Conservation (phyloP, 2,113 vertebrate genomes). For the Cinclus cinclus region DNA sequence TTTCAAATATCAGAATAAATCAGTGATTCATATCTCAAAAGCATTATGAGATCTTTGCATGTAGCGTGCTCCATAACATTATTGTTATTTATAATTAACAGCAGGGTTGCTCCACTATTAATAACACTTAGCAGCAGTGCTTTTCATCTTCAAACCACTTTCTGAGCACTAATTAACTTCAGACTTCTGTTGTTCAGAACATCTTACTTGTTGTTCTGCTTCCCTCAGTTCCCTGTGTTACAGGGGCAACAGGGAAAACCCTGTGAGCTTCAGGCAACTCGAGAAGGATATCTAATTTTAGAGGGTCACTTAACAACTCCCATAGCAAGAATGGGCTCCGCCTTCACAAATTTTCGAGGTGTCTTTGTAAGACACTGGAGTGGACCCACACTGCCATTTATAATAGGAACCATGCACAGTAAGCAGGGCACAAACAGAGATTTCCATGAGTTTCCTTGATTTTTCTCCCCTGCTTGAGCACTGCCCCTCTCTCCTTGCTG, state of each 20-base stretch:
- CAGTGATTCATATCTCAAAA: constrained; percentile 41
- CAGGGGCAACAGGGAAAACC: not conserved
- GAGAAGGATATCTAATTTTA: not conserved
- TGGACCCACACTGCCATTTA: not conserved
- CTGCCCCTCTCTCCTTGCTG: not conserved
- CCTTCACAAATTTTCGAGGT: not conserved
- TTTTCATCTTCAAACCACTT: constrained; percentile 62
- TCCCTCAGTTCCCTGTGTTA: not conserved
- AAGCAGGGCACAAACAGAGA: not conserved
- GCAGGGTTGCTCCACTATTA: constrained; percentile 49
- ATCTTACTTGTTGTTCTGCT: not conserved
- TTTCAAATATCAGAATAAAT: constrained; percentile 31
- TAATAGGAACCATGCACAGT: not conserved
- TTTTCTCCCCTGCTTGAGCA: not conserved
- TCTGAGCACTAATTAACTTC: constrained; percentile 54
- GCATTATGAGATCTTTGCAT: constrained; percentile 26
- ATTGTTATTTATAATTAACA: constrained; percentile 64
- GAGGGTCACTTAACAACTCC: not conserved
- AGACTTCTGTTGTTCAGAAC: constrained; percentile 12
- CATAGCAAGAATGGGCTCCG: not conserved
- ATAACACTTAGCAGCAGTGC: constrained; percentile 52
- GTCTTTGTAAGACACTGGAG: not conserved
- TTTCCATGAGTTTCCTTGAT: not conserved
- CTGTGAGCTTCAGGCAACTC: not conserved
- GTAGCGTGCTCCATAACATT: not conserved